phyloP scores from a whole-genome alignment of 1,140 invertebrate genomes.

The Spodoptera frugiperda region DNA sequence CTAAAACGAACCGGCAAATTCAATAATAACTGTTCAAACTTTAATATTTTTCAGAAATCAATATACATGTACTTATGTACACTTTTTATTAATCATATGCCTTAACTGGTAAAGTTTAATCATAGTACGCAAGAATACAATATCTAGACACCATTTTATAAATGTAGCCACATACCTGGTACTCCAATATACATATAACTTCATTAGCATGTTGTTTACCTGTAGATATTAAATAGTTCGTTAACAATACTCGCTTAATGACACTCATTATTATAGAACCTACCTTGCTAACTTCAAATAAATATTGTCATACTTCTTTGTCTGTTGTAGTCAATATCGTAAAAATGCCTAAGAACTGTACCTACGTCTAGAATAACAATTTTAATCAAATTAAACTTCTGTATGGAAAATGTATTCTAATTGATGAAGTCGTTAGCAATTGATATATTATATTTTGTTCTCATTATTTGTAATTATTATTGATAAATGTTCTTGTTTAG shows the following conservation, averaged over 20 bases:
- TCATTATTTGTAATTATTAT: constrained; percentile 52
- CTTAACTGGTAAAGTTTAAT: too few relatives aligned
- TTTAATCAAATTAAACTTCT: constrained; percentile 8
- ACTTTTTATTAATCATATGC: too few relatives aligned
- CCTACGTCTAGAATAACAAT: constrained; percentile 23
- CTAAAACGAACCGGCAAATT: background rate
- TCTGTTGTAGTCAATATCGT: background rate
- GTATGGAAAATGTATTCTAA: constrained; percentile 5
- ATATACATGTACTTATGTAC: too few relatives aligned
- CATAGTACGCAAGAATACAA: too few relatives aligned
- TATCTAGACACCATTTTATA: too few relatives aligned
- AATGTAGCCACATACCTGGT: too few relatives aligned
- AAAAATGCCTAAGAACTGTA: constrained; percentile 37
- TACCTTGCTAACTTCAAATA: background rate
- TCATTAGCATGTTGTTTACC: too few relatives aligned
- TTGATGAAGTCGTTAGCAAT: constrained; percentile 16
- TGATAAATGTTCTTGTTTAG: constrained; percentile 65
- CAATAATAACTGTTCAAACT: too few relatives aligned
- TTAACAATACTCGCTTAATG: too few relatives aligned
- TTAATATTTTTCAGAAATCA: too few relatives aligned
- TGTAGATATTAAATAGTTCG: too few relatives aligned
- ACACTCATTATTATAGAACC: background rate
- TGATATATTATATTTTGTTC: constrained; percentile 41
- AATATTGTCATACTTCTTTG: background rate
- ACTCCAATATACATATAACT: too few relatives aligned